Evolutionary conservation across 2,113 vertebrate species (phyloP), one percentile per base, ranked within the genome.

Genomic region (Sardina pilchardus): DNA sequence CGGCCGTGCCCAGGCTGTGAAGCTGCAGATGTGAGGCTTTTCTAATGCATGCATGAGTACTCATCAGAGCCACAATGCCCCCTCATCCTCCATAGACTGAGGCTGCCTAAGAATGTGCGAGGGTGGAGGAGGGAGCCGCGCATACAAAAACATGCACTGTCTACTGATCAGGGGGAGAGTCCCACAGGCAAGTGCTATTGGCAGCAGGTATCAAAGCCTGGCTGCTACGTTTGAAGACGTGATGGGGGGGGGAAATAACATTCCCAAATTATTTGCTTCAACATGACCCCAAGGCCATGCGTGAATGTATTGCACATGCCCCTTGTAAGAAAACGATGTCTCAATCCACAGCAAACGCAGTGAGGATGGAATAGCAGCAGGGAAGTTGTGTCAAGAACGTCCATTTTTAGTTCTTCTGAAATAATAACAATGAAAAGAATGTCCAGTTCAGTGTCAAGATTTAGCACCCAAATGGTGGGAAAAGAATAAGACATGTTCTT

Each of bases 21-120:
- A 39, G 71, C 71, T 78, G 71, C 71, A 78, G 71, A 36, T 78
- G 71, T 36, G 34, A 78, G 71, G 26, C 14, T 78, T 78, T 78
- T 78, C 12, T 78, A 78, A 36, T 78, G 30, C 71, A 78, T 17
- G 34, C 71, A 78, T 34, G 12, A 78, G 71, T 39, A 14, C 71
- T 78, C 71, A 78, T 78, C 71, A 78, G 71, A 5, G 26, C 71
- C 71, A 78, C 71, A 78, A 78, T 34, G 71, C 30, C 30, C 30
- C 30, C 71, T 78, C 71, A 78, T 17, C 30, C 71, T 16, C 71
- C 30, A 78, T 10, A 78, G 71, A 78, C 12, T 5, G n/a, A 78
- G 30, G 71, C 30, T 36, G 71, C 67, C 67, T 12, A 75, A 5
- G 30, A 12, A 36, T 36, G 30, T 36, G 36, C 1, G 67, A 63